Evolutionary conservation across 2,113 vertebrate genomes (phyloP), one percentile per base, ranked within the genome.

Genomic region (Nanger granti): DNA sequence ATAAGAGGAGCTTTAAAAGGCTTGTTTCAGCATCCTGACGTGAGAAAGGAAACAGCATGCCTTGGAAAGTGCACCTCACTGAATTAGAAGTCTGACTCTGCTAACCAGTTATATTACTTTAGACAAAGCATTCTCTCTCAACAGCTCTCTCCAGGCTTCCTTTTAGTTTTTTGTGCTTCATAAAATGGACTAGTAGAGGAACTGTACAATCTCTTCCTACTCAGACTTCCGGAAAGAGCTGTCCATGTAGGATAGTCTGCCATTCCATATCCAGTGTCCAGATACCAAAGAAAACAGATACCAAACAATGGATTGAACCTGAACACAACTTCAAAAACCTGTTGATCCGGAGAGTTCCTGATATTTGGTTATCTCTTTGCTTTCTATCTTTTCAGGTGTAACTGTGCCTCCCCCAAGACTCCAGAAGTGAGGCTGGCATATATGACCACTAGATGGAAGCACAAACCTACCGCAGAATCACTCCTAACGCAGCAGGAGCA

Each of bases 381-480:
- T 26, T 26, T 37, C n/a, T 15, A 18, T 84, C 26, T 89, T 95
- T 88, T 83, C 82, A 28, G 5, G 2, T 89, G 93, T 44, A 17
- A 88, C 85, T 22, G 1, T 0, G 1, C 64, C 73, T 3, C 18
- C 7, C 12, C 47, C 31, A 41, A 73, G 34, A 41, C 41, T 49
- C 3, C 5, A 11, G 44, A 31, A 29, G 18, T 2, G 28, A 82
- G 3, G 14, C 54, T 4, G 31, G 54, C 2, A 18, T 87, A 18
- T 80, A 0, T 13, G 24, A 29, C 95, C 98, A 92, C 95, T 76
- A 97, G 98, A 76, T 94, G 94, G 97, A 95, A 91, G 95, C 96
- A 97, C 4, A 5, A 80, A 73, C 41, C 89, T 47, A 60, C 28
- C 20, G 4, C 87, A 97, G 85, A 95, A 76, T 31, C 52, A 14